These are phyloP conservation scores for Procapra przewalskii DNA, from an alignment of 2,113 vertebrate genomes.

Conservation along the genomic window DNA sequence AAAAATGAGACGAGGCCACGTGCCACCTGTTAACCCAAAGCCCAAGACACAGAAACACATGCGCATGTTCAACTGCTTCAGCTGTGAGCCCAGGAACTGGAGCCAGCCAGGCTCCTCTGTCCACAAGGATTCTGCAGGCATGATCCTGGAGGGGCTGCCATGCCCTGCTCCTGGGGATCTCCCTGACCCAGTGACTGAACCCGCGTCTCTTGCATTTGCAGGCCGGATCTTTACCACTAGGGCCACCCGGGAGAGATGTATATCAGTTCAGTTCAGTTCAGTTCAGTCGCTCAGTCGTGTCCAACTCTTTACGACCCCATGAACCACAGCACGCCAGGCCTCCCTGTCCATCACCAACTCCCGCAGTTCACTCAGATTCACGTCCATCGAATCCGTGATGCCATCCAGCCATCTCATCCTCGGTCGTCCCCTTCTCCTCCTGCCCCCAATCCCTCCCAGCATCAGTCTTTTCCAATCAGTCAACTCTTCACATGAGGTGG, in stretches of 20 bases:
- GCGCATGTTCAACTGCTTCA: not conserved
- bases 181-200: not conserved
- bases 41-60: accelerated
- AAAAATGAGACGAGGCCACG: not conserved
- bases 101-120: not conserved
- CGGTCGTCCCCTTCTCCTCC: no score
- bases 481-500: no score
- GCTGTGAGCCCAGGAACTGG: not conserved
- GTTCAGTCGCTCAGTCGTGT: no score
- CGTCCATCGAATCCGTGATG: no score
- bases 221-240: not conserved
- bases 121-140: not conserved
- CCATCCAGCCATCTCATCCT: no score
- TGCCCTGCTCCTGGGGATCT: not conserved
- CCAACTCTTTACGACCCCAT: no score
- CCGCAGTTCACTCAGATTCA: no score
- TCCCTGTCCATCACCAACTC: no score
- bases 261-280: no score
- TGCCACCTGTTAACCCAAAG: not conserved
- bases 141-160: not conserved
- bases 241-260: not conserved
- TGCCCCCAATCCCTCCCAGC: no score
- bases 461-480: no score
- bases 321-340: no score
- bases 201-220: not conserved